Evolutionary conservation across 1,140 invertebrate species (phyloP).

Genomic region (Drosophila murphyi): DNA sequence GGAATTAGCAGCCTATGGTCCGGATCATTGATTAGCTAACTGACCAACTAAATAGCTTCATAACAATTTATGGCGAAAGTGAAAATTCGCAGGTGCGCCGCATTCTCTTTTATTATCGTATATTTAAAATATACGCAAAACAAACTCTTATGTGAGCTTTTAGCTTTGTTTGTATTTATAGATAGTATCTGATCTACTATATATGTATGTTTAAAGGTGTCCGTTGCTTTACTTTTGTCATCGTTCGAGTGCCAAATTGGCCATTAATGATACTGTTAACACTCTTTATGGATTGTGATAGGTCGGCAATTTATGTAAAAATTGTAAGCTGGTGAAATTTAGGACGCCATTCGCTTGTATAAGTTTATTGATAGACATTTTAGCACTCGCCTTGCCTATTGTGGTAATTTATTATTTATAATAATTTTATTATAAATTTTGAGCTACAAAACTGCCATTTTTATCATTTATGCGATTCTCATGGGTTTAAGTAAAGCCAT

Average conservation of each 20-base stretch:
- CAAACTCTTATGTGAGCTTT: conserved; percentile 6
- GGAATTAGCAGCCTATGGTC: conserved; percentile 36
- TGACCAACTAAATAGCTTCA: conserved; percentile 14
- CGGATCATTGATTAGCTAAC: conserved; percentile 38
- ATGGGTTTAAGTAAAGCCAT: too few relatives aligned
- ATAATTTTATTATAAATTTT: too few relatives aligned
- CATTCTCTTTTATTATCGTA: conserved; percentile 40
- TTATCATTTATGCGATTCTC: too few relatives aligned
- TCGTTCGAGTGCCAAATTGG: conserved; percentile 14
- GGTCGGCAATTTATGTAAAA: conserved; percentile 26
- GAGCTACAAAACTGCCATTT: too few relatives aligned
- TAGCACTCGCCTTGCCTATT: conserved; percentile 5
- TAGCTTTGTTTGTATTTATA: conserved; percentile 10
- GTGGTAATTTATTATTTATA: background rate
- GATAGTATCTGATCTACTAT: conserved; percentile 17
- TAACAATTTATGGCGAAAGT: conserved; percentile 48
- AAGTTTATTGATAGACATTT: conserved; percentile 21
- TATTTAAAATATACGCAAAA: background rate
- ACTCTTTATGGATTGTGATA: conserved; percentile 13
- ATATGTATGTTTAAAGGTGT: conserved; percentile 5
- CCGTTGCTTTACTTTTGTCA: conserved; percentile 24
- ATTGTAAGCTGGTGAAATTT: conserved; percentile 25
- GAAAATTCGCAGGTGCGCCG: conserved; percentile 21
- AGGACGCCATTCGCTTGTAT: conserved; percentile 23
- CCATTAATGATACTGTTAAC: conserved; percentile 38